Evolutionary conservation across 2,888 invertebrate genomes (phyloP).

Genomic region (Geophilus truncorum): DNA sequence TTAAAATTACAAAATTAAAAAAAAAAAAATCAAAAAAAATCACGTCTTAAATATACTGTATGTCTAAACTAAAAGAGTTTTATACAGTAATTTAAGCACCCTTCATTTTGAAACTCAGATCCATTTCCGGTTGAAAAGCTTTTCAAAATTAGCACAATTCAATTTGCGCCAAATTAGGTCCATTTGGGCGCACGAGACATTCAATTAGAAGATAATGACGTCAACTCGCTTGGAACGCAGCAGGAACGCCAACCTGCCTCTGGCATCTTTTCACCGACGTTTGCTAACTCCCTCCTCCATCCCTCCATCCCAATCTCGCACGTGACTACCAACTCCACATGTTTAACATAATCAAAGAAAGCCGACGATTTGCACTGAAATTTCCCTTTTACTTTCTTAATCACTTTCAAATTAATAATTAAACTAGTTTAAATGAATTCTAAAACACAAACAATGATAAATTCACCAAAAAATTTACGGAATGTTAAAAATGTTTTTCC

Average conservation of each 20-base stretch:
- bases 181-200: constrained; percentile 10
- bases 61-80: background rate
- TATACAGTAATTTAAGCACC: background rate
- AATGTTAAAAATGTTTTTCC: too few species aligned
- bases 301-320: background rate
- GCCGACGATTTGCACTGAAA: background rate
- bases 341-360: constrained; percentile 10
- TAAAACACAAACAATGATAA: too few species aligned
- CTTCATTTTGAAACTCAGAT: background rate
- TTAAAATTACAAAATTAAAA: too few species aligned
- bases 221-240: constrained; percentile 10
- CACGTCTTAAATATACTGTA: too few species aligned
- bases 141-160: constrained; percentile 10
- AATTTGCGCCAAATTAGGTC: constrained; percentile 10
- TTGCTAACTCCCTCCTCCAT: background rate
- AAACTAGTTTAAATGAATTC: too few species aligned
- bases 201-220: constrained; percentile 10
- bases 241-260: constrained; percentile 4
- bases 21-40: background rate
- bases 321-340: background rate
- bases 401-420: too few species aligned
- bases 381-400: too few species aligned
- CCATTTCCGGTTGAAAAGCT: constrained; percentile 10
- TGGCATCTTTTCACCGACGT: constrained; percentile 5
- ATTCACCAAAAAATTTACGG: too few species aligned